Base-by-base conservation (phyloP, 1,140 invertebrate genomes). In the Hycleus cichorii region DNA sequence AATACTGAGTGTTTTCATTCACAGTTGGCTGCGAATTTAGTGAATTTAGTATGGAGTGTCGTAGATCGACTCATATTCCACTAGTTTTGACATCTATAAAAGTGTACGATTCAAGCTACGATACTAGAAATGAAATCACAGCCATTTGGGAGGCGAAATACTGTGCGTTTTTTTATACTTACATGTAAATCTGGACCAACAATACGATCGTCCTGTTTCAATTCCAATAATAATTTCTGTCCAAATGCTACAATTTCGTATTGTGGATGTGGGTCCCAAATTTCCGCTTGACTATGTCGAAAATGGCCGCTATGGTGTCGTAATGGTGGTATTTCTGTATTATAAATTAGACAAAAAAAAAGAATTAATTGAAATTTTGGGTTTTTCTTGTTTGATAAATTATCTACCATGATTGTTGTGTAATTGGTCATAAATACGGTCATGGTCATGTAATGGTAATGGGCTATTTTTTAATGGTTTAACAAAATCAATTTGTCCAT, bases 191-290 rank as follows among this genome's bases (percentile, higher is more conserved):
- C 76, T 1, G 80, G 76, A 3, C 76, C 68, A 40, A 83, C 72
- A 57, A 85, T 83, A 27, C 78, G 76, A 4, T 77, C 73, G 55
- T 86, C 79, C 50, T 81, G 80, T 10, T 75, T 69, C 7, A 88
- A 66, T 25, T 78, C 69, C 11, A 87, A 67, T 43, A 79, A 77
- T 62, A 87, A 78, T 39, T 68, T 68, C 44, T 69, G 73, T 0
- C 81, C 83, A 63, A 87, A 87, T 7, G 82, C 83, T 5, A 75
- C 74, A 40, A 88, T 83, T 62, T 81, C 77, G 60, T 88, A 88
- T 56, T 83, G 77, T 2, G 86, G 86, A 76, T 88, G 83, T 10
- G 84, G 84, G 70, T 89, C 86, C 86, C 86, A 89, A 12, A 86
- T 73, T 67, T 78, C 72, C 8, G 82, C 80, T 12, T 74, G 75